These are phyloP conservation scores for Enteromius mattozi DNA, from an alignment of 2,797 vertebrate genomes.

Conservation along the genomic window DNA sequence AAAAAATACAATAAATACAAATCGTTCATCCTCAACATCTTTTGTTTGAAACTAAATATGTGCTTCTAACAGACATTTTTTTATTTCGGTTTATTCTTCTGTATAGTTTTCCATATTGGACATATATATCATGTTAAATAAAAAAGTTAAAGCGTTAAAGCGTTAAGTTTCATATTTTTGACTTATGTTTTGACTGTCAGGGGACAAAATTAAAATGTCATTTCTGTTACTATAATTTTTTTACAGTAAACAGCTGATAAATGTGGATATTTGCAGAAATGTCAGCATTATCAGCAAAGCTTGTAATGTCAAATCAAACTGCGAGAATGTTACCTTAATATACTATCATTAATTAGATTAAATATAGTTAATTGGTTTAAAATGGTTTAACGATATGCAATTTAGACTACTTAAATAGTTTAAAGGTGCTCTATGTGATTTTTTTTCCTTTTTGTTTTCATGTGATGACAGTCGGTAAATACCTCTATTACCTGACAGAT, in stretches of 20 bases:
- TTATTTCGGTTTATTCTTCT: neutral
- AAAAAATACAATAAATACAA: too few relatives aligned
- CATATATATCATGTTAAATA: neutral
- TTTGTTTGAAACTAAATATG: neutral
- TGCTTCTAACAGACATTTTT: too few relatives aligned
- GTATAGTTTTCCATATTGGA: neutral
- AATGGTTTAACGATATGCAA: neutral
- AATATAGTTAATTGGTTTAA: neutral
- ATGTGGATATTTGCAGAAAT: neutral
- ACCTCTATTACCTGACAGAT: neutral
- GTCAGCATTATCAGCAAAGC: neutral
- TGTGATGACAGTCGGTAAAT: neutral
- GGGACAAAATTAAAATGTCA: neutral
- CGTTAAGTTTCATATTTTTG: neutral
- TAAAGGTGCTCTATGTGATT: neutral
- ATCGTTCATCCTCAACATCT: neutral
- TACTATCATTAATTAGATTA: neutral
- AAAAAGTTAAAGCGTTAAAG: too few relatives aligned
- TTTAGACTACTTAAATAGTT: neutral
- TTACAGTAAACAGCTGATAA: neutral
- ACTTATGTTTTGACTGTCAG: neutral
- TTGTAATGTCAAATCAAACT: neutral
- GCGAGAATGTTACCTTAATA: too few relatives aligned
- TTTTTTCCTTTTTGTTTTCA: neutral
- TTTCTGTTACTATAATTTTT: neutral